Evolutionary conservation across 2,888 invertebrate genomes (phyloP).

Genomic region (Drosophila formosana): DNA sequence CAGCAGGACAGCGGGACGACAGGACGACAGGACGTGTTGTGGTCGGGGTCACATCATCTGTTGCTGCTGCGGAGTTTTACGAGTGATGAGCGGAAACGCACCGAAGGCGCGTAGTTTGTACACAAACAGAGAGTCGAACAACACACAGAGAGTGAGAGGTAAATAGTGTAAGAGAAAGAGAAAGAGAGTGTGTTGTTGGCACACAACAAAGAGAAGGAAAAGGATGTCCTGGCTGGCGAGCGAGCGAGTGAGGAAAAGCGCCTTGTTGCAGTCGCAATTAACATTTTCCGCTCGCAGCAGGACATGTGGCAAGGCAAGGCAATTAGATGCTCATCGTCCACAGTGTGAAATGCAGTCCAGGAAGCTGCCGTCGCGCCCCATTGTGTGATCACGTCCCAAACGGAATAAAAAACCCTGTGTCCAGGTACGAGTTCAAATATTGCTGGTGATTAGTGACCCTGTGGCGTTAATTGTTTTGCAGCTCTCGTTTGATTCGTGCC

Average conservation of each 20-base stretch:
- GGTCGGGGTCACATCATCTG: constrained; percentile 44
- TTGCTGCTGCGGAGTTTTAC: constrained; percentile 47
- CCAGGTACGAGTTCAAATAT: constrained; percentile 8
- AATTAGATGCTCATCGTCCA: constrained; percentile 67
- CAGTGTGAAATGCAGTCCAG: constrained; percentile 66
- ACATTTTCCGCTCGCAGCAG: constrained; percentile 62
- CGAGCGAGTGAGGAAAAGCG: constrained; percentile 58
- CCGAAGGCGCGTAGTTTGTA: constrained; percentile 72
- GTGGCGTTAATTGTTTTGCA: constrained; percentile 73
- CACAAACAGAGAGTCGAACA: constrained; percentile 59
- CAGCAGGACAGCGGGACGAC: background rate
- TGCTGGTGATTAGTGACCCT: constrained; percentile 69
- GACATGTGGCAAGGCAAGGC: constrained; percentile 71
- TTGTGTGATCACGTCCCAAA: constrained; percentile 59
- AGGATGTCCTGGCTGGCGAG: constrained; percentile 72
- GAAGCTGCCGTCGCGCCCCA: constrained; percentile 59
- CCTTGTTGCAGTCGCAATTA: constrained; percentile 53
- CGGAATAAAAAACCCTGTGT: background rate
- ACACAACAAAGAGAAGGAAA: constrained; percentile 73
- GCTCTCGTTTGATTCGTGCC: constrained; percentile 65
- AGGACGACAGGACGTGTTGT: background rate
- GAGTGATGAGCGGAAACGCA: constrained; percentile 60
- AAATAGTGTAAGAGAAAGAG: background rate
- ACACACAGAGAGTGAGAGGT: constrained; percentile 13
- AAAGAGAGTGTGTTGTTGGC: constrained; percentile 58